Evolutionary conservation across 2,888 invertebrate species (phyloP), one percentile per base, ranked within the genome.

Genomic region (Linnaemya vulpina): DNA sequence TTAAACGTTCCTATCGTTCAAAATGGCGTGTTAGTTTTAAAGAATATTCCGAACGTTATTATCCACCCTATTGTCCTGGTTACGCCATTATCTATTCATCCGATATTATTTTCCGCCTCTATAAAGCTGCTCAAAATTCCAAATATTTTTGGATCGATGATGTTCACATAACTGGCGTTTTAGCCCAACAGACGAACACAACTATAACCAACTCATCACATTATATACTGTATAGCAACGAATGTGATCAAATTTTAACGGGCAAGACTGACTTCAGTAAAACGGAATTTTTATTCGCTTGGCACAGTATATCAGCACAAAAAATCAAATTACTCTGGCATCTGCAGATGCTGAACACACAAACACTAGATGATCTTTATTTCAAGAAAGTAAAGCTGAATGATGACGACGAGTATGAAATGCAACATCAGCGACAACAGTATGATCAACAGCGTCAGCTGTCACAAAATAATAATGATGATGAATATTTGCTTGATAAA

Each of bases 101-200:
- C 55, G 95, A 95, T 89, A 94, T 94, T 51, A 94, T 94, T 17
- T 93, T 93, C 79, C 92, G 93, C 38, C 91, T 95, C 15, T 94
- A 95, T 68, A 92, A 92, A 75, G 93, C 94, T 63, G 95, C 95
- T 1, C 94, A 95, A 88, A 92, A 91, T 9, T 92, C 93, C 3
- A 94, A 94, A 1, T 96, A 95, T 90, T 96, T 97, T 92, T 97
- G 97, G 97, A 95, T 97, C 68, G 97, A 97, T 90, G 97, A 97
- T 91, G 96, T 96, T 46, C 96, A 95, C 88, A 93, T 97, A 49
- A 96, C 97, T 0, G 97, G 96, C 30, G 93, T 94, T 0, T 89
- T 95, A 76, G 93, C 94, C 13, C 92, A 93, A 87, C 92, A 93
- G 86, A 92, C 92, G 51, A 94, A 94, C 88, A 90, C 93, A 67